Evolutionary conservation across 1,140 invertebrate species (phyloP), one percentile per base, ranked within the genome.

Genomic region (Apocrypta bakeri): DNA sequence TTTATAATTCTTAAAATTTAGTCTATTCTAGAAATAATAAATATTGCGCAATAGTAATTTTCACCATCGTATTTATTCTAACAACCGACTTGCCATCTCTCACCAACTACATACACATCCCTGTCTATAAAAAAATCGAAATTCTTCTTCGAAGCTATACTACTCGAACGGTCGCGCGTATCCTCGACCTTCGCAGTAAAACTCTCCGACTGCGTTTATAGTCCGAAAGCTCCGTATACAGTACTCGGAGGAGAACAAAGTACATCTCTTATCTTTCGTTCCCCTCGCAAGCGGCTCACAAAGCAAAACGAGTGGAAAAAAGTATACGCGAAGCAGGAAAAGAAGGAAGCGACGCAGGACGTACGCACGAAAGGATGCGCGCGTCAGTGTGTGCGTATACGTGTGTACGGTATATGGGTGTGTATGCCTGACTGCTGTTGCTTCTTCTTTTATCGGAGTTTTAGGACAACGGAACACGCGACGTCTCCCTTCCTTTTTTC

Each of bases 281-380:
- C 63, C 63, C 63, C 27, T 66, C 63, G 63, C 11, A 3, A 12
- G 17, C 21, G 48, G 48, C 14, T 56, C 48, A 56, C 27, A 66
- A 66, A 71, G 31, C 68, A 71, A 56, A n/a, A 71, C 27, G 68
- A 56, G 31, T 29, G 29, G 27, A 25, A 31, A 71, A 37, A 71
- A 71, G 68, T 14, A 71, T 6, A 33, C 31, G 63, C 1, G 24
- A 27, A 66, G 21, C 25, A 71, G 21, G 68, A 29, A 14, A 56
- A 56, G 48, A 21, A 56, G 48, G 48, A 56, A 56, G 21, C 21
- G 48, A 37, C 68, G 31, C 29, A 17, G 8, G 31, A 71, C 48
- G 48, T 56, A 66, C 27, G 63, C 68, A 71, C 68, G 68, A 71
- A 71, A 71, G 68, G 68, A 71, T 71, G n/a, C n/a, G n/a, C n/a